Conservation (phyloP, 2,797 vertebrate species). For the Clarias fuscus region DNA sequence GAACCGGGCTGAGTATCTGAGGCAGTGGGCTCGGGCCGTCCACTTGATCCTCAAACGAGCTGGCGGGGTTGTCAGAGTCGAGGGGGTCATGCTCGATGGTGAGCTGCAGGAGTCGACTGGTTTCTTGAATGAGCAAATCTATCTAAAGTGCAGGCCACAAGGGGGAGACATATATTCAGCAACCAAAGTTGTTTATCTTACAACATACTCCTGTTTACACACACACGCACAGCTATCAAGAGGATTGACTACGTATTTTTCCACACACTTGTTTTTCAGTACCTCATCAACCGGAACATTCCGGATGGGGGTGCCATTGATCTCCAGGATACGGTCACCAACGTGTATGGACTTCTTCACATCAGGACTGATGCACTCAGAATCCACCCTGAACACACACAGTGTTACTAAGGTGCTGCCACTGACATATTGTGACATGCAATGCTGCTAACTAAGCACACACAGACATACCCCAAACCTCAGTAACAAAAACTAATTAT, state of each 20-base stretch:
- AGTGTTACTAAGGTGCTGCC: not conserved
- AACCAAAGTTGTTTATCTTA: not conserved
- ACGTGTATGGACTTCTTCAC: constrained; percentile 96
- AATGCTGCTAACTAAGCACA: not conserved
- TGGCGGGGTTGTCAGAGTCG: constrained; percentile 70
- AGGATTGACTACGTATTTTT: not conserved
- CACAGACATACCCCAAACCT: not conserved
- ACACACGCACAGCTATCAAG: not conserved
- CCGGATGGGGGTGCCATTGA: constrained; percentile 93
- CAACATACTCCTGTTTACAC: too few species aligned
- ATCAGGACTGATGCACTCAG: constrained; percentile 92
- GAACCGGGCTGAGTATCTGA: constrained; percentile 64
- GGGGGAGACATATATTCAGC: constrained; percentile 2
- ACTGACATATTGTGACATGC: not conserved
- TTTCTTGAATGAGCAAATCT: constrained; percentile 93
- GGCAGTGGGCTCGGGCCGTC: constrained; percentile 16
- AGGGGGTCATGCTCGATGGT: constrained; percentile 96
- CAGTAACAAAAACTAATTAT: not conserved
- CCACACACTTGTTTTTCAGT: constrained; percentile 30
- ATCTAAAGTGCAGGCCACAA: constrained; percentile 72
- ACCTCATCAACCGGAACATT: constrained; percentile 96
- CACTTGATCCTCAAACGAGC: constrained; percentile 62
- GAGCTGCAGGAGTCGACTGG: constrained; percentile 91
- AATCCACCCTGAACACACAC: constrained; percentile 78
- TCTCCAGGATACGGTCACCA: constrained; percentile 94